phyloP scores from a whole-genome alignment of 2,797 vertebrate species.

The Rhabdomys pumilio region DNA sequence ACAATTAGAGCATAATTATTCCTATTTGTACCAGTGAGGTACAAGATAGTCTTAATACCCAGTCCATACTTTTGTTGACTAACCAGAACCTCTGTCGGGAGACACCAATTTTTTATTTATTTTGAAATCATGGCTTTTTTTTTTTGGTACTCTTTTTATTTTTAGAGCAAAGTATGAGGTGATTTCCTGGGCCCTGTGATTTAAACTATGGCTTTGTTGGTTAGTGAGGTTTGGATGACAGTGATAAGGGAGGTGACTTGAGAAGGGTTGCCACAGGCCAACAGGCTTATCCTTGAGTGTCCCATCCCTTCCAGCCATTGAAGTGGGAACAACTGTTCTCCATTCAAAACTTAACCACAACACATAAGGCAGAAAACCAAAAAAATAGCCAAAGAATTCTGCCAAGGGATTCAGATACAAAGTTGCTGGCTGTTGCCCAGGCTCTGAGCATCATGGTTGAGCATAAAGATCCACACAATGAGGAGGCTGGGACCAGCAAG shows the following conservation, averaged over 20 bases:
- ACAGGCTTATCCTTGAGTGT: not conserved
- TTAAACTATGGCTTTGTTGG: not conserved
- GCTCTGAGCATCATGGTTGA: not conserved
- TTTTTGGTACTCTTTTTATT: not conserved
- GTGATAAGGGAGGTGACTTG: not conserved
- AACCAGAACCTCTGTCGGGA: too few relatives aligned
- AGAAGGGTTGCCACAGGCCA: too few relatives aligned
- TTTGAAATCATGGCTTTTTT: not conserved
- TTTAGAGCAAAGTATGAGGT: not conserved
- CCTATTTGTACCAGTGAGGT: too few relatives aligned
- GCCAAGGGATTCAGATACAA: not conserved
- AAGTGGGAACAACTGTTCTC: too few relatives aligned
- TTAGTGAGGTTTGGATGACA: not conserved
- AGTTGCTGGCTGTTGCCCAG: not conserved
- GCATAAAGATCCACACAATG: not conserved
- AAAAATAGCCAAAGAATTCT: not conserved
- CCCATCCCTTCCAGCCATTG: not conserved
- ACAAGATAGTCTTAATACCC: too few relatives aligned
- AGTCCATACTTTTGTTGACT: too few relatives aligned
- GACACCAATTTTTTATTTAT: not conserved
- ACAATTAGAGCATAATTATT: too few relatives aligned
- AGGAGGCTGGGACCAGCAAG: too few relatives aligned
- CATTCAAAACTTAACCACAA: too few relatives aligned
- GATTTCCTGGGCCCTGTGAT: not conserved
- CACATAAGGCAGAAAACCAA: not conserved